phyloP scores from a whole-genome alignment of 2,113 vertebrate genomes.

The Centropus unirufus region DNA sequence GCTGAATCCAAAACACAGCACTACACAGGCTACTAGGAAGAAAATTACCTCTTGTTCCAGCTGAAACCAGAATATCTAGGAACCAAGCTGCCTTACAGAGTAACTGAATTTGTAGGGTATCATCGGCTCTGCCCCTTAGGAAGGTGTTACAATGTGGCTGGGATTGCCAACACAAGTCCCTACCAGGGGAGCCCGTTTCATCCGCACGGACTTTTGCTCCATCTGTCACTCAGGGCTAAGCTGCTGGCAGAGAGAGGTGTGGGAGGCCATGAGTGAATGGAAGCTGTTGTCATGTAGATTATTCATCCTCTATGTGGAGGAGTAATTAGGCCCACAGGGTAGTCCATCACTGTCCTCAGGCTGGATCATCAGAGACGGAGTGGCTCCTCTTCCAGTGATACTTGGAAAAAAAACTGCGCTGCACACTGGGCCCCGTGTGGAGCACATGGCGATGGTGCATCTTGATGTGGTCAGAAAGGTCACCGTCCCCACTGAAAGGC shows the following conservation, averaged over 20 bases:
- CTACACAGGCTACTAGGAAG: too few relatives aligned
- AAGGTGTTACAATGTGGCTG: not conserved
- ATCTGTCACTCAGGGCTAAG: not conserved
- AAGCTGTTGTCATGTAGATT: slow-evolving; percentile 63
- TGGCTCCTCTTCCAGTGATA: slow-evolving; percentile 25
- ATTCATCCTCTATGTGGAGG: slow-evolving; percentile 51
- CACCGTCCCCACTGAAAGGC: slow-evolving; percentile 17
- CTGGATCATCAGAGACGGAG: not conserved
- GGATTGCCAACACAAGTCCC: not conserved
- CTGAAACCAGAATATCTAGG: too few relatives aligned
- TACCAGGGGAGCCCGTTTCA: not conserved
- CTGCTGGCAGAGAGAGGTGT: not conserved
- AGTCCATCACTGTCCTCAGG: slow-evolving; percentile 60
- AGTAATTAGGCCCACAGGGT: slow-evolving; percentile 59
- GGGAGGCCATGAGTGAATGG: slow-evolving; percentile 41
- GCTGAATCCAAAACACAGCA: too few relatives aligned
- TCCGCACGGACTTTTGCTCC: not conserved
- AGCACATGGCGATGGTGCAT: slow-evolving; percentile 45
- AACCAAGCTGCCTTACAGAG: not conserved
- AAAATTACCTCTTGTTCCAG: too few relatives aligned
- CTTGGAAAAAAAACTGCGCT: not conserved
- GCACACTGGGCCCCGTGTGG: slow-evolving; percentile 33
- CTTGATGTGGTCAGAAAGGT: slow-evolving; percentile 69
- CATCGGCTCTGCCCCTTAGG: not conserved
- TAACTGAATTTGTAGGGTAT: not conserved